Conservation (phyloP, 2,888 invertebrate species). For the Ophonus ardosiacus region DNA sequence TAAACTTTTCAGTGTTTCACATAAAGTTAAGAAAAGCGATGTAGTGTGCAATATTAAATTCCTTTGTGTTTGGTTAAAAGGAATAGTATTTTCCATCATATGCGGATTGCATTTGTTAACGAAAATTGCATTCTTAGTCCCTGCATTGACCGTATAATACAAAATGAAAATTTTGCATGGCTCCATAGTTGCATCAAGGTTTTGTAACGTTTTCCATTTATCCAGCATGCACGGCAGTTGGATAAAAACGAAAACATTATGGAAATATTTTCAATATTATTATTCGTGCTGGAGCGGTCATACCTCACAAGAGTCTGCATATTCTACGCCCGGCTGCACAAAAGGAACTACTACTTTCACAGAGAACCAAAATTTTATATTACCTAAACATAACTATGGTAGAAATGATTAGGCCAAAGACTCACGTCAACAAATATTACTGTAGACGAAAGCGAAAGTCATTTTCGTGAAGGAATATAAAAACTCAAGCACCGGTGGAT, state of each 20-base stretch:
- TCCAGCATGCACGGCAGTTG: background rate
- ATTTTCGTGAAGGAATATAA: no score
- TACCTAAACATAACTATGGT: no score
- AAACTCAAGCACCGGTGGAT: no score
- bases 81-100: slow-evolving; percentile 28
- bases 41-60: slow-evolving; percentile 12
- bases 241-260: slow-evolving; percentile 50
- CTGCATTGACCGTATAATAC: slow-evolving; percentile 31
- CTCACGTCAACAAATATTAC: no score
- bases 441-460: no score
- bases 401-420: no score
- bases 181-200: slow-evolving; percentile 7
- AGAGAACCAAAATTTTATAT: background rate
- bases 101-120: slow-evolving; percentile 26
- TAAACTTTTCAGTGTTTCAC: background rate
- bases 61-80: slow-evolving; percentile 20
- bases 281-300: slow-evolving; percentile 50
- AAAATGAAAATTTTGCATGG: slow-evolving; percentile 44
- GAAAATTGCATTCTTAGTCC: slow-evolving; percentile 27
- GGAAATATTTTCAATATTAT: slow-evolving; percentile 58
- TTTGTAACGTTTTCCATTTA: slow-evolving; percentile 45
- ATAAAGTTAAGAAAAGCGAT: background rate
- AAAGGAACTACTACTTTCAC: background rate
- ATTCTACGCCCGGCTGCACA: background rate
- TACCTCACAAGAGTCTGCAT: slow-evolving; percentile 39